Conservation (phyloP, 2,797 vertebrate species). For the Spheniscus humboldti region DNA sequence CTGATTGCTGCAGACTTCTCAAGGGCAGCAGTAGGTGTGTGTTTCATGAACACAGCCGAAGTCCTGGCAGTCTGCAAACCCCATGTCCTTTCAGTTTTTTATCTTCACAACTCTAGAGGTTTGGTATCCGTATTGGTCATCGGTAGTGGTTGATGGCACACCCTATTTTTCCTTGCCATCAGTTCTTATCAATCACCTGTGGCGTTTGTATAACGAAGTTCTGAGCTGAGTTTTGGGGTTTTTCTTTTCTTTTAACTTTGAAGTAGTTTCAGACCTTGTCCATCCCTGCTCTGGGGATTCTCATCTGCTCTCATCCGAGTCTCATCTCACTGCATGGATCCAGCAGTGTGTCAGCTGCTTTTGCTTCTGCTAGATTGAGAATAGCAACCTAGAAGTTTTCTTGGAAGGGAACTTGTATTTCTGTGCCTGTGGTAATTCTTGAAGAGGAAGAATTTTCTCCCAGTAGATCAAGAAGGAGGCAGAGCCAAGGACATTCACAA, state of each 20-base stretch:
- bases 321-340: not conserved
- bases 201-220: not conserved
- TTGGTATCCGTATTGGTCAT: not conserved
- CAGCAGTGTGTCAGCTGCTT: not conserved
- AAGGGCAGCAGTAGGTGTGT: not conserved
- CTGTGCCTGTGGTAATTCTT: not conserved
- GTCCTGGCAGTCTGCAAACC: not conserved
- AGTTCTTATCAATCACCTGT: not conserved
- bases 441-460: not conserved
- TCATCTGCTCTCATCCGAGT: not conserved
- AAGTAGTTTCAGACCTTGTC: not conserved
- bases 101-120: not conserved
- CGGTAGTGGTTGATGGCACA: accelerated
- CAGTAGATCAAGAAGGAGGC: conserved; percentile 1
- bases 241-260: not conserved
- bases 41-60: not conserved
- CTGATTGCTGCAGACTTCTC: not conserved
- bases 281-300: not conserved
- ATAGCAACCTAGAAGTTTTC: not conserved
- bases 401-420: not conserved
- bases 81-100: not conserved
- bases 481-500: not conserved
- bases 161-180: not conserved
- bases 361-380: not conserved
- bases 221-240: not conserved